Conservation (phyloP, 2,888 invertebrate genomes). For the Ypsolopha sequella region DNA sequence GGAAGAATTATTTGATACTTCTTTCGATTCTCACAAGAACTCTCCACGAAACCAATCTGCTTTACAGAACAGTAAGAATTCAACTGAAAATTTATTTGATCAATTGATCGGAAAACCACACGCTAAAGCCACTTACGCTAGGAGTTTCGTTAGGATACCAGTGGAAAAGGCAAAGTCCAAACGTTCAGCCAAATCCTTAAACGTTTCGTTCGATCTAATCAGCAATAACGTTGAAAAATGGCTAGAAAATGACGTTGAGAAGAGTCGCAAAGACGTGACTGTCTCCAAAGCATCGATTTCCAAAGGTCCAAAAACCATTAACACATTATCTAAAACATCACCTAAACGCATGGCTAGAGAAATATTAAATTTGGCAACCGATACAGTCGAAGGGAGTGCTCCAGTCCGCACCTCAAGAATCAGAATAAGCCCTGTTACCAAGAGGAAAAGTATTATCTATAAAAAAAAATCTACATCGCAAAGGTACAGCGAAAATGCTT, state of each 20-base stretch:
- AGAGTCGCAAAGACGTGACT: conserved; percentile 24
- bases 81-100: conserved; percentile 32
- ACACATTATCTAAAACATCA: conserved; percentile 2
- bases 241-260: conserved; percentile 35
- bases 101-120: conserved; percentile 31
- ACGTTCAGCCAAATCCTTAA: conserved; percentile 23
- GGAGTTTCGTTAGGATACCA: conserved; percentile 26
- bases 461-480: conserved; percentile 24
- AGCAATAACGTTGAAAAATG: conserved; percentile 34
- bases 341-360: conserved; percentile 20
- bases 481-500: too few species aligned
- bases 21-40: conserved; percentile 15
- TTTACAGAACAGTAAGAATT: not conserved
- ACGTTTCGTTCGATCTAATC: conserved; percentile 24
- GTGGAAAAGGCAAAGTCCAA: conserved; percentile 12
- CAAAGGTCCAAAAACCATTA: not conserved
- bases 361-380: conserved; percentile 30
- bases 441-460: conserved; percentile 7
- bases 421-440: conserved; percentile 17
- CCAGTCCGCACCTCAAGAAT: conserved; percentile 22
- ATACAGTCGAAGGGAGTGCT: conserved; percentile 28
- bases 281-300: conserved; percentile 8
- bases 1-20: conserved; percentile 36
- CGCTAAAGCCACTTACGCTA: conserved; percentile 34
- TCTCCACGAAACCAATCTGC: conserved; percentile 12